A percentile compares a stretch with the other conserved stretches of the same genome.
Evolutionary conservation across 2,797 vertebrate species (phyloP).

Genomic region (Lithobates pipiens): DNA sequence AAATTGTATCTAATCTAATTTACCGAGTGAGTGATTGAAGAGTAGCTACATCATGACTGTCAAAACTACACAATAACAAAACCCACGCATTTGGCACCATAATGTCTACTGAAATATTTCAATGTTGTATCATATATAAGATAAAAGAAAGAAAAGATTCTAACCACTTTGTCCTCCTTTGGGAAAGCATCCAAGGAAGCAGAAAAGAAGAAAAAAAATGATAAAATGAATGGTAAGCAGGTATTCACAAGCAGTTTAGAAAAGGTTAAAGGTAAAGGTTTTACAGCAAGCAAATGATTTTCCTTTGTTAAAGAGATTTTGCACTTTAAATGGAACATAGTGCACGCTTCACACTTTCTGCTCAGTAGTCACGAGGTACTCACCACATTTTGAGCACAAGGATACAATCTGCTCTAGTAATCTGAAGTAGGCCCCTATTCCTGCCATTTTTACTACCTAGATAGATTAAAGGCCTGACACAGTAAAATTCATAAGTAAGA

Average conservation of each 20-base stretch:
- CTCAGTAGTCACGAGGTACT: not conserved
- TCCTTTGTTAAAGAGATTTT: not conserved
- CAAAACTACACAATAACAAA: slow-evolving; percentile 52
- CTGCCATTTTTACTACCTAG: too few species aligned
- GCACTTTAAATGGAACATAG: not conserved
- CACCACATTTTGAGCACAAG: not conserved
- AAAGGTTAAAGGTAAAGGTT: slow-evolving; percentile 60
- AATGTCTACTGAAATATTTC: slow-evolving; percentile 56
- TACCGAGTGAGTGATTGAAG: slow-evolving; percentile 35
- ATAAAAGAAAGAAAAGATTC: slow-evolving; percentile 86
- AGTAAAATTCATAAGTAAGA: too few species aligned
- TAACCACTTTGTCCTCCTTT: slow-evolving; percentile 99
- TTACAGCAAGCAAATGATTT: not conserved
- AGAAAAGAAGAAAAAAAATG: slow-evolving; percentile 80
- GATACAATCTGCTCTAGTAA: not conserved
- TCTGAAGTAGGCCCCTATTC: too few species aligned
- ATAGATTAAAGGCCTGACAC: too few species aligned
- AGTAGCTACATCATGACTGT: slow-evolving; percentile 27
- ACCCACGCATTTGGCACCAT: slow-evolving; percentile 54
- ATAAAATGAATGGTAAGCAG: slow-evolving; percentile 74
- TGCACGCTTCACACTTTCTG: not conserved
- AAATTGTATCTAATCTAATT: slow-evolving; percentile 49
- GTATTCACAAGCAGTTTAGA: slow-evolving; percentile 68
- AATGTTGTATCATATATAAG: slow-evolving; percentile 71
- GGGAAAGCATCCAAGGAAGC: slow-evolving; percentile 96